Evolutionary conservation across 2,797 vertebrate genomes (phyloP), one percentile per base, ranked within the genome.

Genomic region (Galaxias olidus): DNA sequence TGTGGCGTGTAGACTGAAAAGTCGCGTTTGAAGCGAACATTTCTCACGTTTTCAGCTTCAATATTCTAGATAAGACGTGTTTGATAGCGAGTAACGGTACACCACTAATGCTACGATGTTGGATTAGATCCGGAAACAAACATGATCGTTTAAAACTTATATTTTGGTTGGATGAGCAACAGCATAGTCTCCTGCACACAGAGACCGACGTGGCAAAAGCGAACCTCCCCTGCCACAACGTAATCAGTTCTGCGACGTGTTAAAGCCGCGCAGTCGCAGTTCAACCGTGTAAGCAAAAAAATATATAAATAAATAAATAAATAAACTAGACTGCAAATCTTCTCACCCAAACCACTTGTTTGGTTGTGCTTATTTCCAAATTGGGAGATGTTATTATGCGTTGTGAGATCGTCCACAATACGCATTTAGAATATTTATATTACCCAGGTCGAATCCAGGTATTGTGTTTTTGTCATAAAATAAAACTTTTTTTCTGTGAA

Each of bases 201-300:
- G 78, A 88, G 78, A 92, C 88, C 90, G 91, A 93, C 91, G 92
- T 93, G 92, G 92, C 92, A 93, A 71, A 89, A n/a, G 74, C 64
- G 81, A 58, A 86, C 86, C 88, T 58, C 87, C 87, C 77, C 82
- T 81, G 54, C 8, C 0, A 0, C 0, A 40, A 74, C 90, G 91
- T 90, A 89, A 92, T 91, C 85, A 67, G 1, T 30, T 0, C 9
- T 1, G 91, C 89, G 91, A 87, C 90, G n/a, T 8, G 18, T 43
- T 53, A 12, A 4, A 10, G 14, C 15, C 10, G 65, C 88, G 73
- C 85, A 87, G 62, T 65, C 88, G 88, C 89, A 82, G 68, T 78
- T 63, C 9, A 64, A 47, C 4, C 1, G 8, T 8, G 7, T 30
- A 30, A 30, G 19, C 19, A 41, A 6, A 8, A 14, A 30, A n/a